Base-by-base conservation (phyloP, 2,888 invertebrate genomes). In the Xestia rhomboidea region DNA sequence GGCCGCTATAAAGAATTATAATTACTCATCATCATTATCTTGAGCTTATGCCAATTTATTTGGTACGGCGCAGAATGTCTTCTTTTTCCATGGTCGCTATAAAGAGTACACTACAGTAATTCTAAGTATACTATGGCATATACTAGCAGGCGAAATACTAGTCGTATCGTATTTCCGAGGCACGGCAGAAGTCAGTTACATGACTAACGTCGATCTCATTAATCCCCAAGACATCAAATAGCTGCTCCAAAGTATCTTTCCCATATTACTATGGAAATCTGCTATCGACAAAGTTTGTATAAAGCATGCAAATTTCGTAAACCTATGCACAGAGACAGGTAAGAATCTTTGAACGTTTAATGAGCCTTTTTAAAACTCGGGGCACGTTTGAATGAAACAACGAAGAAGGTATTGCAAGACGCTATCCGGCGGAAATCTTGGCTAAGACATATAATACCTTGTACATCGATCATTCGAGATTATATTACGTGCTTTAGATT, bases 351-450 rank as follows among this genome's bases (percentile, higher is more conserved):
- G 62, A 81, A 70, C 78, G 79, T 86, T 91, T 91, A 92, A 95
- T 93, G 90, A 92, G 92, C 82, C 90, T 91, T 92, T 93, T 95
- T 94, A 93, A 93, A 92, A 95, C 91, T 87, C 95, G 79, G 87
- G 88, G 90, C 95, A 95, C 95, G 95, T 89, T 90, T 87, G 88
- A 91, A 91, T 92, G 90, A 92, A 91, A 92, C 90, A 90, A 92
- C 92, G 88, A 91, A 90, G 90, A 91, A 88, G 91, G 89, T 89
- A 92, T 91, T 84, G 91, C 89, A 87, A 93, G 93, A 92, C 78
- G 69, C 91, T 94, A 93, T 94, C 94, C 95, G 94, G 88, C 94
- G 95, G 95, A 95, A 92, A 93, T 91, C 84, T 89, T 89, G 85
- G 88, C 89, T 91, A 89, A 90, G 91, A 92, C 90, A 90, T 89